These are phyloP conservation scores for Triops longicaudatus DNA, from an alignment of 1,140 invertebrate species.

Conservation along the genomic window DNA sequence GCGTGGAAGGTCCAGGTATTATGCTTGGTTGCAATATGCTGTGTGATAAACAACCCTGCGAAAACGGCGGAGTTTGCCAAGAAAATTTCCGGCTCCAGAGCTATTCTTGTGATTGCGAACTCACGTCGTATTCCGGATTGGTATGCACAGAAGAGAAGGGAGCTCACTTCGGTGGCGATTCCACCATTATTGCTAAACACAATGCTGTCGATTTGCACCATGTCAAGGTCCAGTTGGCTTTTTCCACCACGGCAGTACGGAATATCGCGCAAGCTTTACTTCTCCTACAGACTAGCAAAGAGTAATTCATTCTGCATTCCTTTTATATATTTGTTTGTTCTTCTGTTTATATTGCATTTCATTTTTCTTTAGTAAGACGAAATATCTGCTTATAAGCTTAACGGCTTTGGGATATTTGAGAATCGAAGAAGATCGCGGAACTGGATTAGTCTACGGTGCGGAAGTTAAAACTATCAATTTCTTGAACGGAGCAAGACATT, in stretches of 20 bases:
- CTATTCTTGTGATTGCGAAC: constrained; percentile 75
- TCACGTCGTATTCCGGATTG: constrained; percentile 79
- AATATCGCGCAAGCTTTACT: constrained; percentile 65
- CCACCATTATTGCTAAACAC: constrained; percentile 49
- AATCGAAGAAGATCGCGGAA: constrained; percentile 70
- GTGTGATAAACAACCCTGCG: constrained; percentile 75
- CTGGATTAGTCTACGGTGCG: constrained; percentile 51
- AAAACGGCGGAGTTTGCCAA: constrained; percentile 64
- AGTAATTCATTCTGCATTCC: constrained; percentile 43
- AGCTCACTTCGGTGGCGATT: constrained; percentile 77
- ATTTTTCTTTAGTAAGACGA: constrained; percentile 55
- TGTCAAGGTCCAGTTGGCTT: constrained; percentile 40
- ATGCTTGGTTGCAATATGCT: constrained; percentile 76
- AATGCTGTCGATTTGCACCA: constrained; percentile 30
- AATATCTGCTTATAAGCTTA: constrained; percentile 69
- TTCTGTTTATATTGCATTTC: constrained; percentile 15
- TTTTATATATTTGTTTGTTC: background rate
- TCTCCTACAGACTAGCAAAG: constrained; percentile 69
- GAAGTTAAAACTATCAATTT: constrained; percentile 65
- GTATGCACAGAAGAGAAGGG: constrained; percentile 65
- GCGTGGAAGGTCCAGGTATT: constrained; percentile 49
- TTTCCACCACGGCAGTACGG: constrained; percentile 65
- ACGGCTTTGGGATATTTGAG: constrained; percentile 70
- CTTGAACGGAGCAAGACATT: constrained; percentile 71
- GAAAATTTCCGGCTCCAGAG: constrained; percentile 79